These are phyloP conservation scores for Agapostemon virescens DNA, from an alignment of 2,888 invertebrate genomes.

Conservation along the genomic window DNA sequence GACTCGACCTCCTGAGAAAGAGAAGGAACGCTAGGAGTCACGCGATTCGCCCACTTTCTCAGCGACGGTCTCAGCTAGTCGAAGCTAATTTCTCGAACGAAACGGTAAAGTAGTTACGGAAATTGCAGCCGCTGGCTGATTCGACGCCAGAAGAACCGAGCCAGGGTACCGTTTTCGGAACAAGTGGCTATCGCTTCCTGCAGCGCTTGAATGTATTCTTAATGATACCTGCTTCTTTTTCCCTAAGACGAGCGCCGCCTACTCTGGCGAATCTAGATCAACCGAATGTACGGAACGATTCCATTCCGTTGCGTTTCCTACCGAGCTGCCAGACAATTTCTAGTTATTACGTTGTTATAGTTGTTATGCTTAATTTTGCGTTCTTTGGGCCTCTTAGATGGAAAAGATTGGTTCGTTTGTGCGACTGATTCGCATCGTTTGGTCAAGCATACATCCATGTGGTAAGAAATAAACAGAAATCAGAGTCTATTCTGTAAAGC, in stretches of 20 bases:
- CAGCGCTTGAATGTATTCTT: constrained; percentile 30
- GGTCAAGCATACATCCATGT: not conserved
- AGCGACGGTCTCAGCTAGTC: not conserved
- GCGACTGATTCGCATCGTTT: not conserved
- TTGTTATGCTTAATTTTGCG: not conserved
- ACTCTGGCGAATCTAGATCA: not conserved
- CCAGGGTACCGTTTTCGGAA: not conserved
- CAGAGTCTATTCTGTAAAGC: not conserved
- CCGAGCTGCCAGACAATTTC: not conserved
- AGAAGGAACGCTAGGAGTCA: constrained; percentile 15
- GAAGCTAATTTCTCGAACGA: constrained; percentile 7
- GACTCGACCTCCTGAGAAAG: constrained; percentile 1
- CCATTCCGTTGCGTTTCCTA: not conserved
- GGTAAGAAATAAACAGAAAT: not conserved
- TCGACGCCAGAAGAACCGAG: not conserved
- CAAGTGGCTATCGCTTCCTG: constrained; percentile 18
- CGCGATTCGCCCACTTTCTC: constrained; percentile 11
- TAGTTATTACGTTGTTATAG: not conserved
- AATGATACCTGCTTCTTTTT: constrained; percentile 12
- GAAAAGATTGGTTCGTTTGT: not conserved
- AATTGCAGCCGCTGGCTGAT: constrained; percentile 7
- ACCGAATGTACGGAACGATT: not conserved
- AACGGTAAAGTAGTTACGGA: constrained; percentile 12
- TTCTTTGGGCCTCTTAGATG: not conserved
- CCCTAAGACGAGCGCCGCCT: not conserved